Evolutionary conservation across 2,888 invertebrate species (phyloP).

Genomic region (Molanna angustata): DNA sequence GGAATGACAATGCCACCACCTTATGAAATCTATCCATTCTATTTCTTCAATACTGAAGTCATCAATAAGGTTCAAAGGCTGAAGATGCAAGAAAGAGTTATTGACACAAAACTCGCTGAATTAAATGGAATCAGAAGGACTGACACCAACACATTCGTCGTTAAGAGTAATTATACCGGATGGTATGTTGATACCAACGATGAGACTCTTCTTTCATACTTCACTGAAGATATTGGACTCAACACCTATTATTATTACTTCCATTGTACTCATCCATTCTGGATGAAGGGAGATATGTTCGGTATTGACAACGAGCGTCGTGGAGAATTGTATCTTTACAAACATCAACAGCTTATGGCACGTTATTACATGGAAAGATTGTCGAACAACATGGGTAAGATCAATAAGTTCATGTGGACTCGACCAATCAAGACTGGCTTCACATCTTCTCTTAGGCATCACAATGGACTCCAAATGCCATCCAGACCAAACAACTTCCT

Average conservation of each 20-base stretch:
- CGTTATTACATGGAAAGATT: constrained; percentile 64
- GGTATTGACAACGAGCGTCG: constrained; percentile 52
- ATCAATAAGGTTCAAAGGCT: constrained; percentile 65
- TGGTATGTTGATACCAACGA: constrained; percentile 55
- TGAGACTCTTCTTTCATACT: constrained; percentile 50
- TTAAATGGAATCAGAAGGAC: constrained; percentile 49
- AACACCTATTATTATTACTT: constrained; percentile 58
- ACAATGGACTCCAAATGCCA: constrained; percentile 58
- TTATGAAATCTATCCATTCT: constrained; percentile 75
- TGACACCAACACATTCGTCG: constrained; percentile 53
- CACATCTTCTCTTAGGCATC: constrained; percentile 57
- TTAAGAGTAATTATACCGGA: constrained; percentile 67
- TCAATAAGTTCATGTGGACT: constrained; percentile 56
- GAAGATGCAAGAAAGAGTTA: constrained; percentile 59
- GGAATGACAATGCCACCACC: constrained; percentile 68
- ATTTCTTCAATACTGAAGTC: constrained; percentile 69
- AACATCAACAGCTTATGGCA: constrained; percentile 48
- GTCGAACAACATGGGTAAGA: constrained; percentile 56
- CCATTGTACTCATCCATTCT: constrained; percentile 55
- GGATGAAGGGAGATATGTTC: constrained; percentile 48
- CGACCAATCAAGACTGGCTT: constrained; percentile 53
- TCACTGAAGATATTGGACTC: constrained; percentile 63
- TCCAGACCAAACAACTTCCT: constrained; percentile 47
- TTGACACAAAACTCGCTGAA: constrained; percentile 53
- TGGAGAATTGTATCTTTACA: constrained; percentile 63